These are phyloP conservation scores for Rhagophthalmus giganteus DNA, from an alignment of 2,888 invertebrate genomes.

Conservation along the genomic window DNA sequence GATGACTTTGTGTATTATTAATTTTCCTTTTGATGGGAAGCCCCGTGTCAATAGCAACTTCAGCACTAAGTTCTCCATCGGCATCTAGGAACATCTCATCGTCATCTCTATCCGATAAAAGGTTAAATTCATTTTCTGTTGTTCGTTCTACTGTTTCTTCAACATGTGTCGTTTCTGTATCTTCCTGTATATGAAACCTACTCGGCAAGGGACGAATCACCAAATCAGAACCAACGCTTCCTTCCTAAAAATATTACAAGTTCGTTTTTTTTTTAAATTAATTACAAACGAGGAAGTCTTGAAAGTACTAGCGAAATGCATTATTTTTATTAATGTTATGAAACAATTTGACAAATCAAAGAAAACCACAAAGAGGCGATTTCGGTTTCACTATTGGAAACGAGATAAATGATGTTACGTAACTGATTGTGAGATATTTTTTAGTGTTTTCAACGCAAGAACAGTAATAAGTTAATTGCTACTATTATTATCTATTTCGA, in stretches of 20 bases:
- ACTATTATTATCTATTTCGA: too few relatives aligned
- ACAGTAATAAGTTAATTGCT: too few relatives aligned
- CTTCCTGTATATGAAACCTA: constrained; percentile 57
- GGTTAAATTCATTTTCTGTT: constrained; percentile 32
- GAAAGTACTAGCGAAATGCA: not conserved
- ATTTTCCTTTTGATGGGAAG: constrained; percentile 58
- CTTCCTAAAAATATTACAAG: constrained; percentile 71
- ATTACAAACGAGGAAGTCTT: not conserved
- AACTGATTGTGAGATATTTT: too few relatives aligned
- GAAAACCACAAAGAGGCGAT: not conserved
- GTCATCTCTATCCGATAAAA: constrained; percentile 51
- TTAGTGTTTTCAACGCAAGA: too few relatives aligned
- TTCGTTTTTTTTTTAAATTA: not conserved
- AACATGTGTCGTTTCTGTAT: constrained; percentile 3
- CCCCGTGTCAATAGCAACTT: constrained; percentile 68
- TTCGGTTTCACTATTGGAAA: not conserved
- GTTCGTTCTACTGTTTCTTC: constrained; percentile 8
- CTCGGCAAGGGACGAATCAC: constrained; percentile 85
- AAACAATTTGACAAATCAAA: not conserved
- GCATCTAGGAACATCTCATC: constrained; percentile 75
- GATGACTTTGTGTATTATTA: constrained; percentile 52
- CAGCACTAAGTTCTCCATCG: constrained; percentile 64
- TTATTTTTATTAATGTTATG: not conserved
- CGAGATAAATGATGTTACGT: not conserved
- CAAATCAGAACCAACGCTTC: constrained; percentile 86